Percentiles rank a stretch among this genome's conserved stretches.
phyloP scores from a whole-genome alignment of 2,888 invertebrate species.

The Athetis lepigone region DNA sequence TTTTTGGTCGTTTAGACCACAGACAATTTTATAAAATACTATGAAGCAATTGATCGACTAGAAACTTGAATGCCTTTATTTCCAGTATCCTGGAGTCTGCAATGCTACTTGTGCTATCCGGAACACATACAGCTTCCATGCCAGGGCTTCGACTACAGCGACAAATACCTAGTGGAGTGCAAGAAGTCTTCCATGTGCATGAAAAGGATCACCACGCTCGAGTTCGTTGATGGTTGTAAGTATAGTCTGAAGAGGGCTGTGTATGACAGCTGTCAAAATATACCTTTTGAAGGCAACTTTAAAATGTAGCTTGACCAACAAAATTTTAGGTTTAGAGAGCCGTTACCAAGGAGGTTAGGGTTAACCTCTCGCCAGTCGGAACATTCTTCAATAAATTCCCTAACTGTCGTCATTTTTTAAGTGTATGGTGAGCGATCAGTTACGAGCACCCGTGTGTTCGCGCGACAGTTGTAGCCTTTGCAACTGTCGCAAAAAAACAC shows the following conservation, averaged over 20 bases:
- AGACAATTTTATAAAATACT: too few relatives aligned
- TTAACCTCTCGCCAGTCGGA: too few relatives aligned
- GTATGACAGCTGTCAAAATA: not conserved
- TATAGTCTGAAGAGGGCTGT: not conserved
- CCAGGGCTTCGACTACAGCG: slow-evolving; percentile 92
- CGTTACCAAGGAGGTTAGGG: not conserved
- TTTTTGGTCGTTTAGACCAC: too few relatives aligned
- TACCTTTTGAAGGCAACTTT: not conserved
- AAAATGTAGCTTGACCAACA: not conserved
- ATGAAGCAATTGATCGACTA: too few relatives aligned
- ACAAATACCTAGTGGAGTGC: slow-evolving; percentile 92
- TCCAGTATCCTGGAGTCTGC: slow-evolving; percentile 76
- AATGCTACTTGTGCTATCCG: slow-evolving; percentile 79
- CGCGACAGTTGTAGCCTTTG: too few relatives aligned
- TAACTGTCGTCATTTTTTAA: too few relatives aligned
- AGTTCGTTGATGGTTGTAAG: slow-evolving; percentile 92
- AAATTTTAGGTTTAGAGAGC: too few relatives aligned
- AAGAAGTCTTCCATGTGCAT: slow-evolving; percentile 94
- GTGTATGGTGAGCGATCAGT: too few relatives aligned
- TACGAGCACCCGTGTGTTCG: too few relatives aligned
- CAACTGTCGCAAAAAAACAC: too few relatives aligned
- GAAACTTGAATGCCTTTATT: slow-evolving; percentile 37
- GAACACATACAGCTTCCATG: slow-evolving; percentile 88
- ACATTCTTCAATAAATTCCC: too few relatives aligned
- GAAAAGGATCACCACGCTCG: slow-evolving; percentile 91